Evolutionary conservation across 1,140 invertebrate species (phyloP), one percentile per base, ranked within the genome.

Genomic region (Lucilia sericata): DNA sequence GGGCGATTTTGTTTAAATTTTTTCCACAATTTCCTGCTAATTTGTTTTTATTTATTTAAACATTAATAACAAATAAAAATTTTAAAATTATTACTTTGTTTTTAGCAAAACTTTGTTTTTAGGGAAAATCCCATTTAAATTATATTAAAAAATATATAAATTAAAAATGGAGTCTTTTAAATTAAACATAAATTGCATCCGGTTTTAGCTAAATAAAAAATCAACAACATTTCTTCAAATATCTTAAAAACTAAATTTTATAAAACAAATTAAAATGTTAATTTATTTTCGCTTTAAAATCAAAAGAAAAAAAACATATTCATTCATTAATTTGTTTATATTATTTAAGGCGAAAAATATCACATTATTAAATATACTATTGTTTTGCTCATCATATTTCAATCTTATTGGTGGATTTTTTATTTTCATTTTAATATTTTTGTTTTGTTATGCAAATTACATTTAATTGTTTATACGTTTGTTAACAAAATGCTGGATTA

Each of bases 1-100:
- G 4, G 51, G 13, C 42, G 25, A 30, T 30, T 30, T 30, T 42
- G 42, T 42, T 10, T 42, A 42, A 42, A n/a, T 30, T 30, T 30
- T 30, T 30, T 30, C 25, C 25, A 60, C n/a, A 60, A 60, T 60
- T 60, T 60, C 55, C 55, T 60, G 55, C 5, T 60, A 60, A 60
- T 60, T 60, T 60, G 55, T 60, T 60, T 60, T 60, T 60, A 60
- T 60, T 60, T 60, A 60, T 60, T 17, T 60, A 60, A 60, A 17
- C 17, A 5, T 60, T 60, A 42, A 12, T 2, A 2, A 2, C 25
- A 30, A 30, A 30, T 30, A 30, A 30, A 30, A 30, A 30, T 60
- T 60, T 60, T 14, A 17, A 60, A 17, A 17, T 60, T 60, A 60
- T 17, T 60, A n/a, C 4, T 60, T 60, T 60, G 1, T 30, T 30